These are phyloP conservation scores for Phoeniculus purpureus DNA, from an alignment of 2,797 vertebrate species.

Conservation along the genomic window DNA sequence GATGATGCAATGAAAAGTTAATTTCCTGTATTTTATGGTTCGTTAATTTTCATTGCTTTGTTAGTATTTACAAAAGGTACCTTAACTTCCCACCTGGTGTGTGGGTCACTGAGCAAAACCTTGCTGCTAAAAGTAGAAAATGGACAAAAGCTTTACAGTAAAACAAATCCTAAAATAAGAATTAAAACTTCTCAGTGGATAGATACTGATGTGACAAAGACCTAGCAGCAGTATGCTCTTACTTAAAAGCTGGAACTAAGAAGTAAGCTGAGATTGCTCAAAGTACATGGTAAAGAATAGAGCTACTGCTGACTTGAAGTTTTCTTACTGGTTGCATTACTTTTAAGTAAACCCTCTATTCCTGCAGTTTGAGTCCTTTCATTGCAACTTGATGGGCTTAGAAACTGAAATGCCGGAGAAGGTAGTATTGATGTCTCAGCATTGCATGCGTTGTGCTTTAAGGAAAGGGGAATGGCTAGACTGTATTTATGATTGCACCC, in stretches of 20 bases:
- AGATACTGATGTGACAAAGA: neutral
- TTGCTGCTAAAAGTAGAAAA: constrained; percentile 8
- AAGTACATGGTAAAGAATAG: neutral
- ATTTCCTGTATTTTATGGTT: constrained; percentile 51
- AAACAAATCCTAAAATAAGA: neutral
- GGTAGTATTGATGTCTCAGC: neutral
- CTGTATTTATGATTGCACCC: neutral
- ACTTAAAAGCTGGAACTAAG: neutral
- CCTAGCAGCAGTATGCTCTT: neutral
- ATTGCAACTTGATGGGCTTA: neutral
- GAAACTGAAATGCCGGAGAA: neutral
- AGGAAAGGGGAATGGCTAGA: neutral
- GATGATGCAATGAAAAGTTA: constrained; percentile 43
- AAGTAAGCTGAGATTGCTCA: neutral
- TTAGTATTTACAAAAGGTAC: constrained; percentile 34
- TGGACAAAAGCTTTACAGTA: neutral
- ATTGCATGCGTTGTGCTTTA: neutral
- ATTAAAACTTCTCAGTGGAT: neutral
- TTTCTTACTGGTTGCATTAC: neutral
- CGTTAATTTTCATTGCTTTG: constrained; percentile 55
- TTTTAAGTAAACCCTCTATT: neutral
- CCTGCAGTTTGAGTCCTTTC: neutral
- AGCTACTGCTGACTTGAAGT: neutral
- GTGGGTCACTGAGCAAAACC: constrained; percentile 23
- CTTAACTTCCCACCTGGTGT: neutral